A percentile compares a stretch with the other conserved stretches of the same genome.
Conservation (phyloP, 1,140 invertebrate species). For the Drosophila prosaltans region DNA sequence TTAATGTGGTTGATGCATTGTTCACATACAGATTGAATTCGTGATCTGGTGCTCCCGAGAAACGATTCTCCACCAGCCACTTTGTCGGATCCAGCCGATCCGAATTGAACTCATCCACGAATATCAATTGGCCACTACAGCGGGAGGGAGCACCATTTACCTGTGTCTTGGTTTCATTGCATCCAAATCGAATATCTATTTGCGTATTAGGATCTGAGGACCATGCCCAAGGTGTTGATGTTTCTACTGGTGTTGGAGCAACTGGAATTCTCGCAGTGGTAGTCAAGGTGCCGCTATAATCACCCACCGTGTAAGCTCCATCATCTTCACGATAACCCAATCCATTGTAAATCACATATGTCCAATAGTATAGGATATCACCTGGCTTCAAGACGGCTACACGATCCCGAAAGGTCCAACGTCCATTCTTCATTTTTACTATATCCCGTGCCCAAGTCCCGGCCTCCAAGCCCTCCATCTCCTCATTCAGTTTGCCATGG, state of each 20-base stretch:
- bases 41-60: slow-evolving; percentile 82
- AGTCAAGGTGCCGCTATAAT: slow-evolving; percentile 49
- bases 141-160: slow-evolving; percentile 71
- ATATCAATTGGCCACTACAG: slow-evolving; percentile 84
- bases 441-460: slow-evolving; percentile 89
- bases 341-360: slow-evolving; percentile 88
- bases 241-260: background rate
- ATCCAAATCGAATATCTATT: slow-evolving; percentile 45
- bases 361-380: slow-evolving; percentile 90
- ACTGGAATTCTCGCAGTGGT: background rate
- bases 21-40: slow-evolving; percentile 88
- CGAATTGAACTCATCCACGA: slow-evolving; percentile 84
- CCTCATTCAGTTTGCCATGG: slow-evolving; percentile 89
- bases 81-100: slow-evolving; percentile 53
- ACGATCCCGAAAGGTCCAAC: slow-evolving; percentile 88
- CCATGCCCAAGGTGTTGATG: slow-evolving; percentile 27
- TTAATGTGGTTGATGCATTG: slow-evolving; percentile 84
- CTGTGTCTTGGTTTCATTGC: slow-evolving; percentile 38
- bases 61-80: slow-evolving; percentile 82
- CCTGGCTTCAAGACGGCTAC: slow-evolving; percentile 86
- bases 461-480: slow-evolving; percentile 88
- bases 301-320: slow-evolving; percentile 85
- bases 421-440: slow-evolving; percentile 85
- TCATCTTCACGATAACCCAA: slow-evolving; percentile 87
- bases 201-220: slow-evolving; percentile 11